Percentiles rank a stretch among this genome's conserved stretches.
Evolutionary conservation across 2,113 vertebrate genomes (phyloP).

Genomic region (Crotalus tigris): DNA sequence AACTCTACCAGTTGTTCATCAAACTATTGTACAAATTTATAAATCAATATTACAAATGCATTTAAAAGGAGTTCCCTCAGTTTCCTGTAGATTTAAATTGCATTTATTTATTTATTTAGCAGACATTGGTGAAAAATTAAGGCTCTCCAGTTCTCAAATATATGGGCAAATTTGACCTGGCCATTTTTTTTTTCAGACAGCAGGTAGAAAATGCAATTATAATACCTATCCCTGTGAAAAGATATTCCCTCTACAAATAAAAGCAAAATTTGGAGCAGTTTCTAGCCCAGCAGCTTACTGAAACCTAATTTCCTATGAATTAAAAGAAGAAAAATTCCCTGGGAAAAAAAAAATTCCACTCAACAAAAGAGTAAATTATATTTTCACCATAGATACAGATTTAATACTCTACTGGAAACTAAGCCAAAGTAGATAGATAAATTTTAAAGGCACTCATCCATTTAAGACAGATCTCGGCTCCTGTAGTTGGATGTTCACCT

Average conservation of each 20-base stretch:
- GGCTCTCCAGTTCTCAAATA: neutral
- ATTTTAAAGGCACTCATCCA: neutral
- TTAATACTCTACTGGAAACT: neutral
- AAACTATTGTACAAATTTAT: neutral
- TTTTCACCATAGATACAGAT: neutral
- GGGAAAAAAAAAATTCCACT: neutral
- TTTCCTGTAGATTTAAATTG: neutral
- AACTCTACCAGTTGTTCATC: neutral
- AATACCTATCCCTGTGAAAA: neutral
- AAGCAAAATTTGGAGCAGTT: neutral
- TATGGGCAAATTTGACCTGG: neutral
- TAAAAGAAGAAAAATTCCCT: neutral
- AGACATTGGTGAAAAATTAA: neutral
- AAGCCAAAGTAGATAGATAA: neutral
- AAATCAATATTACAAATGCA: neutral
- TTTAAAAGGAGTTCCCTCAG: neutral
- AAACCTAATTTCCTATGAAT: neutral
- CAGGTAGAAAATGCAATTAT: too few relatives aligned
- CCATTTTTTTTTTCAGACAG: neutral
- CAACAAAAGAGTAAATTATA: neutral
- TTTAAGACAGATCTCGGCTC: neutral
- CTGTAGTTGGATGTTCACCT: neutral
- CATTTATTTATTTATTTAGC: neutral
- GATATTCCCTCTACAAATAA: neutral
- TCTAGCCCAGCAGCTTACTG: neutral